phyloP scores from a whole-genome alignment of 2,888 invertebrate genomes.

The Lampropteryx suffumata region DNA sequence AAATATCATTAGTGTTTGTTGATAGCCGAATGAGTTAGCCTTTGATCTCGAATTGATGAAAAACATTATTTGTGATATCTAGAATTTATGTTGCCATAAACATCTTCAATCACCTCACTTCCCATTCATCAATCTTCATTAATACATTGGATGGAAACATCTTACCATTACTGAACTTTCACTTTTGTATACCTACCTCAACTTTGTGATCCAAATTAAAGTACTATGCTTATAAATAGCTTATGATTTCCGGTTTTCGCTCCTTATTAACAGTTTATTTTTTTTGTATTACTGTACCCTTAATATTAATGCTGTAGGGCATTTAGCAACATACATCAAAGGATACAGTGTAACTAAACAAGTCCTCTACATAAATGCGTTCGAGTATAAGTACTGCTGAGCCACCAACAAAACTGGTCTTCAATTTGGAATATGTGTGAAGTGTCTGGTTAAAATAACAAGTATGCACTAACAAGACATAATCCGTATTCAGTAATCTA shows the following conservation, averaged over 20 bases:
- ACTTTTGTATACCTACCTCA: conserved; percentile 20
- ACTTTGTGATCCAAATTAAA: conserved; percentile 4
- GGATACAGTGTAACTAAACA: too few species aligned
- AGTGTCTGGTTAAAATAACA: too few species aligned
- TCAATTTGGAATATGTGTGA: too few species aligned
- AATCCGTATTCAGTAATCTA: too few species aligned
- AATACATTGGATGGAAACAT: conserved; percentile 21
- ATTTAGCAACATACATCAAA: too few species aligned
- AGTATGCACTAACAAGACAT: too few species aligned
- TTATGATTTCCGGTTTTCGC: background rate
- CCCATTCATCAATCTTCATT: conserved; percentile 39
- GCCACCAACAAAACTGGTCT: too few species aligned
- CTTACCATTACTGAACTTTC: conserved; percentile 24
- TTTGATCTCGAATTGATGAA: conserved; percentile 3
- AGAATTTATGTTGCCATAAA: conserved; percentile 22
- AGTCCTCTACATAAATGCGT: too few species aligned
- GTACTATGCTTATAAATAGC: background rate
- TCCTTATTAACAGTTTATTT: too few species aligned
- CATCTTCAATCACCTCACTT: conserved; percentile 31
- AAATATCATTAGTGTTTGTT: conserved; percentile 4
- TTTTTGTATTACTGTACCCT: too few species aligned
- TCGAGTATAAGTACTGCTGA: too few species aligned
- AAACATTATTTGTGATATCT: conserved; percentile 7
- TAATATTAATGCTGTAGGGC: too few species aligned
- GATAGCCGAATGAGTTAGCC: background rate